Base-by-base conservation (phyloP, 2,113 vertebrate genomes). In the Polypterus bichir region DNA sequence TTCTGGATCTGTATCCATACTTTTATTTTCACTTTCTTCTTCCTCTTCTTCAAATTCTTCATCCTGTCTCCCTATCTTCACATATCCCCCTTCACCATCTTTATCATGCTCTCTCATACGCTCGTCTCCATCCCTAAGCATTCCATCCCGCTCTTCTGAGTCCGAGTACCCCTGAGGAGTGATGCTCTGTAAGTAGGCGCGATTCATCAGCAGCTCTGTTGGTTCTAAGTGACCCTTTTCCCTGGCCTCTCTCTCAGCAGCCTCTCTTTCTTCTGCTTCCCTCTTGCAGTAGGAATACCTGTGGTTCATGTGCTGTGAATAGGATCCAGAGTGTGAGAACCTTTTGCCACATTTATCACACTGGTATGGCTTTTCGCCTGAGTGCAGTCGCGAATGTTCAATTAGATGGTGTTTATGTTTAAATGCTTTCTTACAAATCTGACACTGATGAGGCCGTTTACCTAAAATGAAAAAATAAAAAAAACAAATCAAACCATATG, bases 351-450 rank as follows among this genome's bases (percentile, higher is more conserved):
- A 99, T 78, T 98, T 98, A 78, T 99, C 96, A 49, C 96, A 99
- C 89, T 98, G 96, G 72, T 99, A 99, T 45, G 96, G 96, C 73
- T 99, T 99, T 81, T 99, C 96, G 60, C 96, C 96, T 4, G 96
- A 99, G 88, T 99, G 96, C 74, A 99, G 88, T 59, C 96, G 76
- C 49, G 93, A 97, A 86, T 99, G 95, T 81, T 98, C 96, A 44
- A 99, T 99, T 77, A 99, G 89, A 83, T 99, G 96, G 72, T 99
- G 96, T 82, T 99, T 99, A 90, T 99, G 96, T 91, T 99, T 99
- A 69, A 99, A 99, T 45, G 96, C 96, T 78, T 99, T 99, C 91
- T 99, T 99, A 88, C 96, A 99, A 81, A 99, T 98, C 85, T 98
- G 94, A 83, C 96, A 99, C 83, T 99, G 96, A 78, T 99, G 96